Evolutionary conservation across 2,113 vertebrate species (phyloP).

Genomic region (Myanophis thanlyinensis): DNA sequence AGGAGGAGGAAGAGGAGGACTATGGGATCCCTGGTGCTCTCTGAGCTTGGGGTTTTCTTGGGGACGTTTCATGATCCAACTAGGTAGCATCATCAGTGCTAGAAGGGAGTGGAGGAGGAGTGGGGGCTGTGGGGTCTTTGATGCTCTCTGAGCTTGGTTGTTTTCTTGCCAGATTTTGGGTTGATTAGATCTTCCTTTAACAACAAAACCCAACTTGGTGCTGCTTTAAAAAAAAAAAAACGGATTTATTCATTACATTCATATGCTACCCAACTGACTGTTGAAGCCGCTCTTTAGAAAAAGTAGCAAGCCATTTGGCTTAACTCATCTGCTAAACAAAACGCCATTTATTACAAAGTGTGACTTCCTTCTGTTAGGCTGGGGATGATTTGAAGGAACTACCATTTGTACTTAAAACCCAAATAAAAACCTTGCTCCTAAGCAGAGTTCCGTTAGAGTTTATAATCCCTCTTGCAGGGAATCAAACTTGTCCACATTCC

Average conservation of each 20-base stretch:
- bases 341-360: neutral
- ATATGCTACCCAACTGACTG: no score
- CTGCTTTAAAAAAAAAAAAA: neutral
- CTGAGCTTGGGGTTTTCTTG: neutral
- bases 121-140: no score
- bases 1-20: no score
- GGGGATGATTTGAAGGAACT: neutral
- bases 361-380: neutral
- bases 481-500: neutral
- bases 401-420: neutral
- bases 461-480: neutral
- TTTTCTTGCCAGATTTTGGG: neutral
- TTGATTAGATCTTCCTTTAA: neutral
- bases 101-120: no score
- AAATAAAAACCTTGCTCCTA: neutral
- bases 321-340: neutral
- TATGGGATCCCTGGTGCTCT: neutral
- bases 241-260: no score
- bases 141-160: no score
- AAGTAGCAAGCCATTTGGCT: neutral
- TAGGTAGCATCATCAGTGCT: no score
- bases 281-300: neutral
- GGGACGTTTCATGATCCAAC: no score
- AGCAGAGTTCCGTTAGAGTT: neutral
- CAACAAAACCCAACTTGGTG: neutral